phyloP scores from a whole-genome alignment of 92 coral and sea anemone species.

The Porites lobata region DNA sequence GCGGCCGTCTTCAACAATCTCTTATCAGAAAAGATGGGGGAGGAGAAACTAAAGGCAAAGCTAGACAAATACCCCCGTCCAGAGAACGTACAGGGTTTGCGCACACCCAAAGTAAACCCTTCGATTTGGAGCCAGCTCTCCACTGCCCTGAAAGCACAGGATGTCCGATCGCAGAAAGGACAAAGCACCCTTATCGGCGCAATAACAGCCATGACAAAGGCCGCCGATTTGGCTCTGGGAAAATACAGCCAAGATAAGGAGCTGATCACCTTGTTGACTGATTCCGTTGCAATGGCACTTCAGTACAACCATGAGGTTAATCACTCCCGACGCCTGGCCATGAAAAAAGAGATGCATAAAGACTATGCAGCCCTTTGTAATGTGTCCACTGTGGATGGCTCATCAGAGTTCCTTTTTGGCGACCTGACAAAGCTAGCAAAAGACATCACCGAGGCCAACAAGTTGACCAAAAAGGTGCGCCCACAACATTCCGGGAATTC shows the following conservation, averaged over 20 bases:
- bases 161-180: constrained; percentile 48
- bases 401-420: constrained; percentile 43
- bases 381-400: constrained; percentile 33
- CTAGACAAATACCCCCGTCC: constrained; percentile 34
- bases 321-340: constrained; percentile 56
- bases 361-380: constrained; percentile 62
- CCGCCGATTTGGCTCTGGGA: constrained; percentile 54
- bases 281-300: constrained; percentile 68
- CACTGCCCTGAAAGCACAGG: constrained; percentile 20
- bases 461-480: constrained; percentile 54
- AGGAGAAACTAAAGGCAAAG: constrained; percentile 49
- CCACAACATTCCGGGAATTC: constrained; percentile 29
- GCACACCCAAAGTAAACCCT: constrained; percentile 48
- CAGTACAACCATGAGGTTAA: constrained; percentile 59
- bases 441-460: constrained; percentile 1
- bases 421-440: constrained; percentile 50
- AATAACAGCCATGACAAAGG: constrained; percentile 45
- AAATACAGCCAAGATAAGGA: constrained; percentile 56
- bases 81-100: constrained; percentile 37
- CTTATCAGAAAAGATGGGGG: constrained; percentile 39
- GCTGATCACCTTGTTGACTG: constrained; percentile 51
- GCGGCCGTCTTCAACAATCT: constrained; percentile 50
- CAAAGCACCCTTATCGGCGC: constrained; percentile 32
- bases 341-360: constrained; percentile 45
- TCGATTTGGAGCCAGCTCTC: constrained; percentile 63